Evolutionary conservation across 2,113 vertebrate species (phyloP).

Genomic region (Aphelocoma coerulescens): DNA sequence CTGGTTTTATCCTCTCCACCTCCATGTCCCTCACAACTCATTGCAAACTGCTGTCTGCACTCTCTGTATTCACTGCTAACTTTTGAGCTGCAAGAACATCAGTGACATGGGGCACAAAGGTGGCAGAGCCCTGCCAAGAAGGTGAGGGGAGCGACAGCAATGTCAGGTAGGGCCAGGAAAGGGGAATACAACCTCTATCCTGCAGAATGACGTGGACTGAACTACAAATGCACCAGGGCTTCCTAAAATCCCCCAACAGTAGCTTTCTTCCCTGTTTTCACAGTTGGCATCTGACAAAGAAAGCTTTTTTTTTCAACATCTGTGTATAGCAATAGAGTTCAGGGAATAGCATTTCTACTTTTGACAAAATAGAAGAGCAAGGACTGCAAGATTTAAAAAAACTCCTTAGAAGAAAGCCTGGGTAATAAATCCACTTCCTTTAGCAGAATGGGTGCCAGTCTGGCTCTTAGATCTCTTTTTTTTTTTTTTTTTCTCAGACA

Average conservation of each 20-base stretch:
- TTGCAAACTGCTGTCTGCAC: background rate
- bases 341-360: background rate
- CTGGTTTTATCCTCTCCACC: background rate
- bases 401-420: background rate
- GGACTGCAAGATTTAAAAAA: background rate
- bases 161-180: background rate
- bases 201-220: background rate
- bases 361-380: background rate
- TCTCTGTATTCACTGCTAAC: background rate
- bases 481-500: background rate
- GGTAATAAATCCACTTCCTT: constrained; percentile 30
- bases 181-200: background rate
- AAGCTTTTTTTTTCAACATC: background rate
- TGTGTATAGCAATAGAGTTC: background rate
- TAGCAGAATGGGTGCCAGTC: background rate
- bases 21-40: background rate
- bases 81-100: background rate
- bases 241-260: background rate
- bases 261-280: background rate
- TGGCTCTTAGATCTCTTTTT: background rate
- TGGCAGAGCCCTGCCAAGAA: background rate
- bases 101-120: background rate
- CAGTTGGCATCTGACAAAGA: background rate
- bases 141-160: background rate
- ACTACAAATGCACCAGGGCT: background rate